phyloP scores from a whole-genome alignment of 1,140 invertebrate species.

The Lutraria rhynchaena region DNA sequence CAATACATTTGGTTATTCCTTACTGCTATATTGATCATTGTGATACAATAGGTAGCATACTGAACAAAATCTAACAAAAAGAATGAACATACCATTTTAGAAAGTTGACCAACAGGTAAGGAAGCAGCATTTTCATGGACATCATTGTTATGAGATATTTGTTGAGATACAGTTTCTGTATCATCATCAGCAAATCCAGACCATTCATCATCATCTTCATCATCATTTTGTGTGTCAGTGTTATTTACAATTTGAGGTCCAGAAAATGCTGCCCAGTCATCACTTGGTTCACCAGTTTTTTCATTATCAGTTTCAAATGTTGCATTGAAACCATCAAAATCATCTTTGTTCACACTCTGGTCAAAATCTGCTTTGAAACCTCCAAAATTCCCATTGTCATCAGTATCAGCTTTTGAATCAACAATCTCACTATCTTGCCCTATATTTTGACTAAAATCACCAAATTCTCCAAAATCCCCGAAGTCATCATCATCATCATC shows the following conservation, averaged over 20 bases:
- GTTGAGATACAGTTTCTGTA: no score
- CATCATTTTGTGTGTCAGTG: neutral
- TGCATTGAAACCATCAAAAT: constrained; percentile 60
- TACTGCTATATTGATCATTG: no score
- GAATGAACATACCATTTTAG: no score
- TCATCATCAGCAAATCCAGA: constrained; percentile 57
- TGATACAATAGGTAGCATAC: no score
- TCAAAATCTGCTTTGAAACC: constrained; percentile 24
- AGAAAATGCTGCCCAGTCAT: constrained; percentile 54
- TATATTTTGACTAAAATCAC: constrained; percentile 24
- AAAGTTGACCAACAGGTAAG: no score
- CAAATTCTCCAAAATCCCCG: no score
- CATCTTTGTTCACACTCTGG: neutral
- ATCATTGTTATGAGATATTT: no score
- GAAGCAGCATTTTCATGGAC: no score
- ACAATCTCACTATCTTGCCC: neutral
- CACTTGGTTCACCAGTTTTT: constrained; percentile 22
- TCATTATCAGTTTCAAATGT: constrained; percentile 8
- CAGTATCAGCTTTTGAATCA: neutral
- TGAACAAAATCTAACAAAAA: no score
- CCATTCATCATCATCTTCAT: constrained; percentile 57
- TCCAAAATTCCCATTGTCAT: constrained; percentile 8
- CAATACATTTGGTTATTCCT: no score
- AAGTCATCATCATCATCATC: constrained; percentile 47
- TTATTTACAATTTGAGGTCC: constrained; percentile 23